Conservation (phyloP, 2,888 invertebrate species). For the Lepeophtheirus nordmannii region DNA sequence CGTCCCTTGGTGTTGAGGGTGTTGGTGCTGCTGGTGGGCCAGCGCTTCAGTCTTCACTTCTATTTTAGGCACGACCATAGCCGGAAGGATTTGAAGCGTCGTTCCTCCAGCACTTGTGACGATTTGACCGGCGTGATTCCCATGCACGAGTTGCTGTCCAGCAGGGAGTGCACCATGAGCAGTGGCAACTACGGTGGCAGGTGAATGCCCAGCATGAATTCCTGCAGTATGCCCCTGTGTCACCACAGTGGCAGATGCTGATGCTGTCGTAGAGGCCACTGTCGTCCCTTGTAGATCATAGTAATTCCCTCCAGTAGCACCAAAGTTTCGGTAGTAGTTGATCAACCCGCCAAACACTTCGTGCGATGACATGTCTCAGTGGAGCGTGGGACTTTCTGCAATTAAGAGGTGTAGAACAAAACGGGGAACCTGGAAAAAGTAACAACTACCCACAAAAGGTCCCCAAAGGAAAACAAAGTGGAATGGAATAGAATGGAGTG, state of each 20-base stretch:
- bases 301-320: not conserved
- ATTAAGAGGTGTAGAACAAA: too few species aligned
- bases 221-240: not conserved
- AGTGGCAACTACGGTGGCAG: not conserved
- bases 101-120: not conserved
- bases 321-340: constrained; percentile 1
- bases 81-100: constrained; percentile 7
- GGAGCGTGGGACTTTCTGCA: too few species aligned
- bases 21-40: not conserved
- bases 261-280: not conserved
- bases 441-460: too few species aligned
- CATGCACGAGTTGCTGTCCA: not conserved
- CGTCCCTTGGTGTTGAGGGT: not conserved
- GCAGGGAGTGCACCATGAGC: not conserved
- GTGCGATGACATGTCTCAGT: not conserved
- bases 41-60: not conserved
- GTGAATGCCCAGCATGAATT: not conserved
- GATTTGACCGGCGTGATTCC: constrained; percentile 1
- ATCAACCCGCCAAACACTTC: not conserved
- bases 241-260: not conserved
- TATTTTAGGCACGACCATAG: constrained; percentile 1
- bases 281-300: not conserved
- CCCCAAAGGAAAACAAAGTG: too few species aligned
- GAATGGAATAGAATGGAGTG: too few species aligned
- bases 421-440: too few species aligned